phyloP scores from a whole-genome alignment of 1,140 invertebrate species.

The Pogonus chalceus region DNA sequence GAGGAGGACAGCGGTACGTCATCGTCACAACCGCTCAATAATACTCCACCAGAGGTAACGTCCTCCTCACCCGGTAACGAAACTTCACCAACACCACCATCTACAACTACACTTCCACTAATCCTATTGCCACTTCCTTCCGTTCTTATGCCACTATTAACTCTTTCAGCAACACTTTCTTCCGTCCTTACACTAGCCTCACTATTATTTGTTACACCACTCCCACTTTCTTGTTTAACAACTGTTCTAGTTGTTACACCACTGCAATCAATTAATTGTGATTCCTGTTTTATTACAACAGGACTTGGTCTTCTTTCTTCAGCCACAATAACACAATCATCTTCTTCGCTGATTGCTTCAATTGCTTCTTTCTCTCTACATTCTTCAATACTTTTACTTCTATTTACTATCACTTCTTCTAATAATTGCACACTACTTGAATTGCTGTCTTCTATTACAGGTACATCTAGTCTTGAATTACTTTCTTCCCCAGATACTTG shows the following conservation, averaged over 20 bases:
- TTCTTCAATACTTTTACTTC: conserved; percentile 26
- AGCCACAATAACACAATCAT: conserved; percentile 44
- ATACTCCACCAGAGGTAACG: conserved; percentile 16
- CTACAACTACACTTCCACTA: not conserved
- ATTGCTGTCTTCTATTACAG: conserved; percentile 17
- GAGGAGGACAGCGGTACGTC: conserved; percentile 30
- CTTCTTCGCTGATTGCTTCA: conserved; percentile 44
- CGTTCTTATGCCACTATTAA: not conserved
- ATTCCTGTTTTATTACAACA: not conserved
- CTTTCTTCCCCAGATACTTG: conserved; percentile 18
- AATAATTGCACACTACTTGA: conserved; percentile 13
- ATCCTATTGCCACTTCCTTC: not conserved
- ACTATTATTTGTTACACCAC: not conserved
- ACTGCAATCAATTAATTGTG: not conserved
- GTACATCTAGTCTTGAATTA: conserved; percentile 22
- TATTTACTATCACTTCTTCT: conserved; percentile 6
- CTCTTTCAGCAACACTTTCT: not conserved
- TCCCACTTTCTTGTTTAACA: not conserved
- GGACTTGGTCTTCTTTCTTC: conserved; percentile 14
- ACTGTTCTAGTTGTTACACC: not conserved
- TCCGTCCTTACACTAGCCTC: not conserved
- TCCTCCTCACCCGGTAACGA: not conserved
- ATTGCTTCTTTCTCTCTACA: conserved; percentile 35
- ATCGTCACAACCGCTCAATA: conserved; percentile 27
- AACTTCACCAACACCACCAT: not conserved